These are phyloP conservation scores for Etia nguti DNA, from an alignment of 2,113 vertebrate species.

Conservation along the genomic window DNA sequence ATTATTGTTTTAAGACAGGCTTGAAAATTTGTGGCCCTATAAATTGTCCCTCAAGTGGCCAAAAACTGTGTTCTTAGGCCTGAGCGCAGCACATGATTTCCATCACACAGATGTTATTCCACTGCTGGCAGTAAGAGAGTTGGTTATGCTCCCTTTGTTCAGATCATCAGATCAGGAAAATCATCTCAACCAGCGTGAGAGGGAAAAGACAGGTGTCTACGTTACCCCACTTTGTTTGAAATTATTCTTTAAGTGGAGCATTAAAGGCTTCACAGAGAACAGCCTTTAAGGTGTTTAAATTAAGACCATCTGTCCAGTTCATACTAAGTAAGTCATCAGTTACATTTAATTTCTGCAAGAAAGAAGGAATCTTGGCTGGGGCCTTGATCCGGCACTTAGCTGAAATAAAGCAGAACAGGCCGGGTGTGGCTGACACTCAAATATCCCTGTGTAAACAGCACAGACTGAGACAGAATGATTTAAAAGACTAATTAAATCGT, in stretches of 20 bases:
- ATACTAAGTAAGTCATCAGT: not conserved
- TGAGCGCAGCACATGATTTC: slow-evolving; percentile 20
- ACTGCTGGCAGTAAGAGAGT: not conserved
- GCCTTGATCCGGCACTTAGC: not conserved
- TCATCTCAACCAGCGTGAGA: slow-evolving; percentile 7
- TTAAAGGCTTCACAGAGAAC: slow-evolving; percentile 20
- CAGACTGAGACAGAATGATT: not conserved
- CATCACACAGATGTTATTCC: slow-evolving; percentile 29
- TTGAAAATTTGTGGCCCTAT: not conserved
- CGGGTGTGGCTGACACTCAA: not conserved
- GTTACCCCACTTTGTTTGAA: slow-evolving; percentile 24
- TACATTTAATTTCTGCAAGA: not conserved
- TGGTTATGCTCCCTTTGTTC: not conserved
- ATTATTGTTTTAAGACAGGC: not conserved
- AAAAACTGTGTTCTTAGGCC: not conserved
- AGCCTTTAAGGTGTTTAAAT: slow-evolving; percentile 40
- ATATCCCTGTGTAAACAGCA: not conserved
- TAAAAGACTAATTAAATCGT: not conserved
- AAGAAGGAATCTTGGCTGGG: not conserved
- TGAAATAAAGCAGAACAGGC: not conserved
- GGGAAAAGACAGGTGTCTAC: slow-evolving; percentile 22
- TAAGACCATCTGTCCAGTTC: slow-evolving; percentile 48
- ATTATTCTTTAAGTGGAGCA: slow-evolving; percentile 42
- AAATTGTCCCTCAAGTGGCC: not conserved
- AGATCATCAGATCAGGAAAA: slow-evolving; percentile 24